Base-by-base conservation (phyloP, 2,888 invertebrate species). In the Oligia latruncula region DNA sequence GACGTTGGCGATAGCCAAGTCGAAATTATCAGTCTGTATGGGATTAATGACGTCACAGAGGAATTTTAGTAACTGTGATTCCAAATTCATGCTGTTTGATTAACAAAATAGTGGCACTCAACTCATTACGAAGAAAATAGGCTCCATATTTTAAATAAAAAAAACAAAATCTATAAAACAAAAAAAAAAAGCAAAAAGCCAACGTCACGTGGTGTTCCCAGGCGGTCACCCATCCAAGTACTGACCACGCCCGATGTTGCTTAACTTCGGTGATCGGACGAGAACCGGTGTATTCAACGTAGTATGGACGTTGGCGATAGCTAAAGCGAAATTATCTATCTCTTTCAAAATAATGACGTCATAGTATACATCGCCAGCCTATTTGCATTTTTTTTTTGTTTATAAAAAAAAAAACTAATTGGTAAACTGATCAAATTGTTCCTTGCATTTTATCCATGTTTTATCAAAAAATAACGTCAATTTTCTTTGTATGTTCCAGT, bases 221-320 rank as follows among this genome's bases (percentile, higher is more conserved):
- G 92, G 94, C 95, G 94, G 95, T 95, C 95, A 95, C 95, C 95
- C 95, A 95, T 95, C 94, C 94, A 95, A 94, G 94, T 95, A 95
- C 95, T 95, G 91, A 93, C 93, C 93, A 89, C 94, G 94, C 95
- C 95, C 94, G 93, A 95, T 92, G 94, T 94, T 95, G 94, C 94
- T 95, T 95, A 93, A 95, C 94, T 95, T 95, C 95, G 95, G 95
- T 95, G 95, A 94, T 95, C 95, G 93, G 95, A 95, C 95, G 95
- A 95, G 95, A 95, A 95, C 40, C 40, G 40, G 40, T 40, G 40
- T 40, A 40, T 40, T 40, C 40, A 40, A 40, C 40, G 40, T 40
- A 74, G 87, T 87, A 87, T 87, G 87, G 88, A 87, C 86, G 88
- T 87, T 83, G 86, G 75, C 87, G 5, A 46, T 0, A 4, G 0